A percentile compares a stretch with the other conserved stretches of the same genome.
phyloP scores from a whole-genome alignment of 2,113 vertebrate species.

The Strigops habroptila region DNA sequence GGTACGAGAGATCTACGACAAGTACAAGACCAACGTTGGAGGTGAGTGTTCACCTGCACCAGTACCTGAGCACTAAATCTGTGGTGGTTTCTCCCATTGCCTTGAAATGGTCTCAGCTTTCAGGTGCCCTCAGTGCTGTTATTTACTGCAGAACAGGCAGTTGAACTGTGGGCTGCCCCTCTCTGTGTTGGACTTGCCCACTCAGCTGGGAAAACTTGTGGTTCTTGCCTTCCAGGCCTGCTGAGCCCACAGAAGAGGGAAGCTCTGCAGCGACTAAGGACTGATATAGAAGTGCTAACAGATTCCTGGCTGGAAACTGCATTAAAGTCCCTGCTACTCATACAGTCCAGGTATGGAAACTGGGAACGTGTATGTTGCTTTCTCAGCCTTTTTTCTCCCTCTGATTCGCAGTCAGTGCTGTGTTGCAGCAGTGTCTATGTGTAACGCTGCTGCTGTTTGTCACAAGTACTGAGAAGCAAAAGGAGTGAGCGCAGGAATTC shows the following conservation, averaged over 20 bases:
- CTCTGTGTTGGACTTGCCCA: neutral
- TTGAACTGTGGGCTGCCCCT: neutral
- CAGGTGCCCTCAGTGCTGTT: neutral
- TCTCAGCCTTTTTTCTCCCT: neutral
- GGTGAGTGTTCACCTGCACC: constrained; percentile 73
- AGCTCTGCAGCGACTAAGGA: constrained; percentile 84
- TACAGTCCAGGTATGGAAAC: constrained; percentile 89
- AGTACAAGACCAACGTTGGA: constrained; percentile 87
- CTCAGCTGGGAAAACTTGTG: neutral
- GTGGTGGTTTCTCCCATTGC: neutral
- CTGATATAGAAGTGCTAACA: constrained; percentile 92
- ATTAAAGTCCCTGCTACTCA: constrained; percentile 91
- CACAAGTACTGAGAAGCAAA: neutral
- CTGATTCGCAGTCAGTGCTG: rapidly evolving
- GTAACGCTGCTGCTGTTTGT: neutral
- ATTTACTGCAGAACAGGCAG: neutral
- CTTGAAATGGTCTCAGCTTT: neutral
- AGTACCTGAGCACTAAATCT: neutral
- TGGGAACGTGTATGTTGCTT: neutral
- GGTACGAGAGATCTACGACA: constrained; percentile 94
- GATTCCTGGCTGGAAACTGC: constrained; percentile 96
- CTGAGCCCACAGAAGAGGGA: constrained; percentile 92
- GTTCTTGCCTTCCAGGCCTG: constrained; percentile 75
- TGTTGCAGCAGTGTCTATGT: neutral
- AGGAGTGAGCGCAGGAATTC: neutral